phyloP scores from a whole-genome alignment of 2,113 vertebrate genomes.

The Anthoscopus minutus region DNA sequence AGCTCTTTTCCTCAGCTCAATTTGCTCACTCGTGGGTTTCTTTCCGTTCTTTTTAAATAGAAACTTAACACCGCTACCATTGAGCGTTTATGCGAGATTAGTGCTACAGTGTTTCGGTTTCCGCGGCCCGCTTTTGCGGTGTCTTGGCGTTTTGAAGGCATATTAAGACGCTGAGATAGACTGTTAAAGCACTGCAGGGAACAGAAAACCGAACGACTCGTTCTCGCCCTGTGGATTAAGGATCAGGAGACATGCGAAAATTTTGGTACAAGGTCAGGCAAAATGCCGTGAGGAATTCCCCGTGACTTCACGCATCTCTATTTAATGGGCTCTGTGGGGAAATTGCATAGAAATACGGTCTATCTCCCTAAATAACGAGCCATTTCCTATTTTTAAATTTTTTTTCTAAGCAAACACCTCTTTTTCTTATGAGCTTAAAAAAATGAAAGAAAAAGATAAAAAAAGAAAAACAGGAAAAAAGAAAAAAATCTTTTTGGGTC shows the following conservation, averaged over 20 bases:
- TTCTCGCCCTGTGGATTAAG: constrained; percentile 4
- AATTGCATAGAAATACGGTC: fast-evolving
- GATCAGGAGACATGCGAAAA: not conserved
- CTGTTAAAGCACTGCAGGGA: not conserved
- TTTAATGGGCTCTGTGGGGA: not conserved
- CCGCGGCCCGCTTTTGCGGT: not conserved
- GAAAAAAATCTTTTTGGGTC: not conserved
- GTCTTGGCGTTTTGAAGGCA: not conserved
- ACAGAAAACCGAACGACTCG: not conserved
- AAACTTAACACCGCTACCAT: not conserved
- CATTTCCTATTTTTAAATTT: not conserved
- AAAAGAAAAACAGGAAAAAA: fast-evolving
- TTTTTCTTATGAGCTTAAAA: not conserved
- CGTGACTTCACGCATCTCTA: not conserved
- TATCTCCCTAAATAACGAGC: not conserved
- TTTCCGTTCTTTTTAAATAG: not conserved
- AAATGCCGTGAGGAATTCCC: not conserved
- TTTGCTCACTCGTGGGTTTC: not conserved
- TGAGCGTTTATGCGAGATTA: not conserved
- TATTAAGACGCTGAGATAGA: not conserved
- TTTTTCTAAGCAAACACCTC: not conserved
- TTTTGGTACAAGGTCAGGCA: constrained; percentile 2
- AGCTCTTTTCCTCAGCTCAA: not conserved
- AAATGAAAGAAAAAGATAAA: too few relatives aligned
- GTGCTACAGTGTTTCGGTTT: not conserved